These are phyloP conservation scores for Andinoacara biseriatus DNA, from an alignment of 2,113 vertebrate genomes.

Conservation along the genomic window DNA sequence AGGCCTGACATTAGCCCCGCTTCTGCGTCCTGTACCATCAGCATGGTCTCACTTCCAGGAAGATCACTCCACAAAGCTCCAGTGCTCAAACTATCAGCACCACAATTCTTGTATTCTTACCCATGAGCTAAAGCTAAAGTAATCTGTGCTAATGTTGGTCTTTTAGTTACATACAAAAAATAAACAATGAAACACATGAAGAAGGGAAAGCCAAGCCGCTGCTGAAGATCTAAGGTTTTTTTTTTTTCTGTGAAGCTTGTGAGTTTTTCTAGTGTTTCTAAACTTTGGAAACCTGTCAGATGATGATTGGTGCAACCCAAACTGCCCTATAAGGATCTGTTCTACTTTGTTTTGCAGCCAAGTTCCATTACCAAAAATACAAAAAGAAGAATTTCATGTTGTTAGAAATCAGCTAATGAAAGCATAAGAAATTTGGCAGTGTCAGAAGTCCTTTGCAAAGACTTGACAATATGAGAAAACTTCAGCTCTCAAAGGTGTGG, in stretches of 20 bases:
- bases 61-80: too few species aligned
- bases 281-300: background rate
- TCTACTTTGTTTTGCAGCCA: background rate
- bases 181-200: background rate
- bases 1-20: too few species aligned
- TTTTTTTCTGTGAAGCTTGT: background rate
- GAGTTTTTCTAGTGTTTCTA: background rate
- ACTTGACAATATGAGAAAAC: background rate
- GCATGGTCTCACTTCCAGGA: too few species aligned
- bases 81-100: too few species aligned
- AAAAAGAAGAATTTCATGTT: background rate
- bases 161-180: background rate
- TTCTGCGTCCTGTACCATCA: too few species aligned
- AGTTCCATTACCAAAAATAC: background rate
- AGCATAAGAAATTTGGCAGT: background rate
- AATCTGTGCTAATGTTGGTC: background rate
- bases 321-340: background rate
- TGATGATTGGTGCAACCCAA: background rate
- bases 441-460: background rate
- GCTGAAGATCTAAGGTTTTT: background rate
- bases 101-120: background rate
- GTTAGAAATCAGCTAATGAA: background rate
- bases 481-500: background rate
- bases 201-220: background rate
- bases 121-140: background rate